These are phyloP conservation scores for Coleophora deauratella DNA, from an alignment of 2,888 invertebrate species.

Conservation along the genomic window DNA sequence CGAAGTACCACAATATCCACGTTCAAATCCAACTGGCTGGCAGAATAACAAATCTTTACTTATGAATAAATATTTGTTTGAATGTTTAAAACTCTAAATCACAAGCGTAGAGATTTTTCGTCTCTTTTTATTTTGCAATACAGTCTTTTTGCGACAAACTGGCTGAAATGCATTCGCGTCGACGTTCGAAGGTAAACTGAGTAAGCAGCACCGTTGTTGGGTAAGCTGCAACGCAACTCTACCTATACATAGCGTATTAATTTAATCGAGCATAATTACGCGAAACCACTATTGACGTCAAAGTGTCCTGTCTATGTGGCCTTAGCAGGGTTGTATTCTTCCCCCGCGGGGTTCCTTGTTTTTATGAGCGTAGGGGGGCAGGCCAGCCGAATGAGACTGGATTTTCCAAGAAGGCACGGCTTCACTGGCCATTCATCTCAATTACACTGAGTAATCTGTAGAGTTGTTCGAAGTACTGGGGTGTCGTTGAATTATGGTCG, in stretches of 20 bases:
- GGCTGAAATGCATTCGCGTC: conserved; percentile 18
- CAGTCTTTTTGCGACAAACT: background rate
- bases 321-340: conserved; percentile 19
- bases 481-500: too few relatives aligned
- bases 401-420: conserved; percentile 36
- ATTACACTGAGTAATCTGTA: conserved; percentile 26
- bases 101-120: too few relatives aligned
- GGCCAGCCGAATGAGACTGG: conserved; percentile 1
- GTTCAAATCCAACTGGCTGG: too few relatives aligned
- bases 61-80: too few relatives aligned
- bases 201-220: conserved; percentile 12
- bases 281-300: conserved; percentile 49
- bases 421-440: conserved; percentile 39
- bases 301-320: conserved; percentile 14
- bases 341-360: too few relatives aligned
- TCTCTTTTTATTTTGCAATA: too few relatives aligned
- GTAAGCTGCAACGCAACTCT: conserved; percentile 2
- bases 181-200: conserved; percentile 39
- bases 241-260: conserved; percentile 57
- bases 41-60: too few relatives aligned
- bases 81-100: too few relatives aligned
- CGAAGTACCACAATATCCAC: too few relatives aligned
- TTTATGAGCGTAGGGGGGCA: too few relatives aligned
- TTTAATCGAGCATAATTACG: conserved; percentile 59
- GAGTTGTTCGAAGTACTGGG: background rate